Evolutionary conservation across 1,140 invertebrate species (phyloP).

Genomic region (Papilio xuthus): DNA sequence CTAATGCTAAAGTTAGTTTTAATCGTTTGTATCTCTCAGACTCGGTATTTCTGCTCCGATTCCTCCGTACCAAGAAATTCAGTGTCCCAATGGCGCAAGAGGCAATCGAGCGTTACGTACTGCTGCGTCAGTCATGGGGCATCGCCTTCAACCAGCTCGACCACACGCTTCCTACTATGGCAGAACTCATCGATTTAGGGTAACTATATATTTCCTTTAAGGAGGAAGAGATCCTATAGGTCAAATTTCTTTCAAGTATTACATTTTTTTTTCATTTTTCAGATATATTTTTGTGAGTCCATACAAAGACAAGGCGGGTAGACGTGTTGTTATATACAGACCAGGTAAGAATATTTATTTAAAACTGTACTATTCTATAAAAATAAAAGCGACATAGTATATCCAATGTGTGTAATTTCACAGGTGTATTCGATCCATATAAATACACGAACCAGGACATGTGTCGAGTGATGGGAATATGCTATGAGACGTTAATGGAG

Average conservation of each 20-base stretch:
- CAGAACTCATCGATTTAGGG: slow-evolving; percentile 87
- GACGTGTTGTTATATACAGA: slow-evolving; percentile 89
- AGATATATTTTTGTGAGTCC: slow-evolving; percentile 90
- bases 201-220: slow-evolving; percentile 67
- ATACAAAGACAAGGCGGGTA: slow-evolving; percentile 88
- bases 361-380: slow-evolving; percentile 28
- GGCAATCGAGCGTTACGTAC: slow-evolving; percentile 90
- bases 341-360: slow-evolving; percentile 83
- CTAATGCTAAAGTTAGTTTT: neutral
- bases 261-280: slow-evolving; percentile 43
- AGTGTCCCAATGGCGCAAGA: slow-evolving; percentile 91
- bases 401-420: slow-evolving; percentile 35
- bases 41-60: slow-evolving; percentile 88
- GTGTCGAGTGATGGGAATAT: slow-evolving; percentile 89
- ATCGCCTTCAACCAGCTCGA: slow-evolving; percentile 89
- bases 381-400: no score
- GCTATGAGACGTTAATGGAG: slow-evolving; percentile 91
- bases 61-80: slow-evolving; percentile 92
- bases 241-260: neutral
- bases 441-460: slow-evolving; percentile 90
- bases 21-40: slow-evolving; percentile 79
- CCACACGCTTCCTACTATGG: slow-evolving; percentile 85
- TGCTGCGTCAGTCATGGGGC: slow-evolving; percentile 88
- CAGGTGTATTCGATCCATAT: slow-evolving; percentile 91
- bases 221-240: neutral